phyloP scores from a whole-genome alignment of 2,888 invertebrate species.

The Leistus spinibarbis region DNA sequence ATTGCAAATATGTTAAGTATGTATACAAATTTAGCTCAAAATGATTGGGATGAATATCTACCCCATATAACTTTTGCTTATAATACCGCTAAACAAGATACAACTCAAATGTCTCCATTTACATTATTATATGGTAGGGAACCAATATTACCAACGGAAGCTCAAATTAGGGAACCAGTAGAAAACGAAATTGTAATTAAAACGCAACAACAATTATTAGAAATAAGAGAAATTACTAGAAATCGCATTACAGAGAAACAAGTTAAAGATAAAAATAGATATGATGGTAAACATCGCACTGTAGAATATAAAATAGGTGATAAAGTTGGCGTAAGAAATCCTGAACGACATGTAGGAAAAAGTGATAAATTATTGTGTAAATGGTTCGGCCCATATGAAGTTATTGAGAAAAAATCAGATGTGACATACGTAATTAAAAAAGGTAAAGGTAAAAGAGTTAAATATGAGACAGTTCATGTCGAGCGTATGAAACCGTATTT shows the following conservation, averaged over 20 bases:
- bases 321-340: constrained; percentile 44
- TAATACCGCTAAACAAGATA: constrained; percentile 44
- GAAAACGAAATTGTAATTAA: too few relatives aligned
- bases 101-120: constrained; percentile 41
- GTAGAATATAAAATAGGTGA: constrained; percentile 41
- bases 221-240: too few relatives aligned
- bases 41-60: constrained; percentile 39
- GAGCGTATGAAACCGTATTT: too few relatives aligned
- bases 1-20: background rate
- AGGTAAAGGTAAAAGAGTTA: constrained; percentile 20
- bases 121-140: constrained; percentile 43
- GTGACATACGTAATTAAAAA: constrained; percentile 42
- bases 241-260: too few relatives aligned
- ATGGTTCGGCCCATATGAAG: constrained; percentile 44
- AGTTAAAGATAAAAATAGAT: constrained; percentile 43
- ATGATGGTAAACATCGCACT: constrained; percentile 43
- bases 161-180: constrained; percentile 39
- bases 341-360: constrained; percentile 43
- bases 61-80: constrained; percentile 44
- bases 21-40: constrained; percentile 7
- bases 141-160: constrained; percentile 42
- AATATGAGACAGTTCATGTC: too few relatives aligned
- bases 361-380: constrained; percentile 44
- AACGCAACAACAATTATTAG: too few relatives aligned
- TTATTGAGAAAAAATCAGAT: constrained; percentile 40